Evolutionary conservation across 1,140 invertebrate species (phyloP), one percentile per base, ranked within the genome.

Genomic region (Drosophila ananassae): DNA sequence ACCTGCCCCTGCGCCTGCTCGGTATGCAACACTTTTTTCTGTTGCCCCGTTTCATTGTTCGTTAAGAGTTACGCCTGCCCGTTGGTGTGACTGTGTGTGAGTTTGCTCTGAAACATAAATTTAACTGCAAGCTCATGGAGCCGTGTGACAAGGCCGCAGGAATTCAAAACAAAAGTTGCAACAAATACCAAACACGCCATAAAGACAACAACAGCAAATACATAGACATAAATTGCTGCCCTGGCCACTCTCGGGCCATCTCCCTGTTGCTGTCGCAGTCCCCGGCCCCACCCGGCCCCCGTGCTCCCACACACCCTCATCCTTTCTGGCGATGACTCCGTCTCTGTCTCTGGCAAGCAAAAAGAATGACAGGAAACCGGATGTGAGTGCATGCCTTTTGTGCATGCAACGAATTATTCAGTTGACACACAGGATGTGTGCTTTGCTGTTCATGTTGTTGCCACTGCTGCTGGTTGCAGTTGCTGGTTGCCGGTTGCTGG

Each of bases 341-440:
- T 39, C 51, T 48, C 57, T 68, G 58, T 48, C 48, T 63, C 57
- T 84, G 59, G 71, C 62, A 67, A 64, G 79, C 60, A 73, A 89
- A 89, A 87, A 83, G 83, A 87, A 89, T 89, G 83, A 89, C 83
- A 89, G 83, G 83, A 89, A 89, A 89, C 83, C 84, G 83, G 83
- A 89, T 89, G 83, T 89, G 82, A 87, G 79, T 89, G 82, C 82
- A 85, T 85, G 83, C 79, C 82, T 89, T 89, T 89, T 89, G 83
- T 89, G 83, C 84, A 89, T 89, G 79, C 79, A 89, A 89, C 84
- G 79, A 89, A 87, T 85, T 87, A 89, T 89, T 89, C 83, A 89
- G 83, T 87, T 87, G 83, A 87, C 83, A 87, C 77, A 77, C 83
- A 82, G 83, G 83, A 87, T 87, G 83, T 87, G 83, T 87, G 83